Percentiles rank a stretch among this genome's conserved stretches.
Conservation (phyloP, 1,140 invertebrate species). For the Heterodera carotae region DNA sequence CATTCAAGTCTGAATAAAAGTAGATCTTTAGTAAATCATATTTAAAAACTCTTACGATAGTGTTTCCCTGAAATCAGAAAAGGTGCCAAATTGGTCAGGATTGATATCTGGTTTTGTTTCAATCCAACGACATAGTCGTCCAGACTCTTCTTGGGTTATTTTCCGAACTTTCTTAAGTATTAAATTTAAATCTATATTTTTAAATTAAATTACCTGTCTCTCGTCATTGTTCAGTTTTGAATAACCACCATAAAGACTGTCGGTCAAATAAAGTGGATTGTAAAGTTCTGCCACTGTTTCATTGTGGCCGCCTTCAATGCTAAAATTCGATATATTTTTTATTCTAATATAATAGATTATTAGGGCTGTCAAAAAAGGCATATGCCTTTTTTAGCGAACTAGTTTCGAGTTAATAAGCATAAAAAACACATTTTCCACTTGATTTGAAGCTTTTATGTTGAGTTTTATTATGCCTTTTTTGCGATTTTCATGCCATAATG, state of each 20-base stretch:
- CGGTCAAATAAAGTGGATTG: slow-evolving; percentile 92
- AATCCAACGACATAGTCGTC: slow-evolving; percentile 51
- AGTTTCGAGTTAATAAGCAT: too few species aligned
- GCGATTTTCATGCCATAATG: too few species aligned
- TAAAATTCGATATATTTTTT: slow-evolving; percentile 70
- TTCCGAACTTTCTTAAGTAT: slow-evolving; percentile 26
- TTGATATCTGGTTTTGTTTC: slow-evolving; percentile 34
- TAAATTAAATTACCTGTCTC: slow-evolving; percentile 71
- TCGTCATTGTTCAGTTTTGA: slow-evolving; percentile 81
- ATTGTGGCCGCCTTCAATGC: slow-evolving; percentile 83
- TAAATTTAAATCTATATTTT: not conserved
- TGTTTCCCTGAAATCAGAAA: slow-evolving; percentile 54
- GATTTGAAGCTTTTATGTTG: too few species aligned
- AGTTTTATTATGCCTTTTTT: too few species aligned
- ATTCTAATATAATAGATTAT: not conserved
- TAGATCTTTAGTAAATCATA: slow-evolving; percentile 4
- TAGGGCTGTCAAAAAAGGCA: too few species aligned
- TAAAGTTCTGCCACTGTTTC: slow-evolving; percentile 78
- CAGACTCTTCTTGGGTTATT: slow-evolving; percentile 36
- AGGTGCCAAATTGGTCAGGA: slow-evolving; percentile 45
- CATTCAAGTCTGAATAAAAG: slow-evolving; percentile 44
- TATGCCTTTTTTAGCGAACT: too few species aligned
- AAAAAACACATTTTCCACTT: too few species aligned
- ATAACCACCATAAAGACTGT: slow-evolving; percentile 86
- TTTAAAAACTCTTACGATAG: slow-evolving; percentile 23